Percentiles rank a stretch among this genome's conserved stretches.
phyloP scores from a whole-genome alignment of 2,797 vertebrate genomes.

The Sus cebifrons region DNA sequence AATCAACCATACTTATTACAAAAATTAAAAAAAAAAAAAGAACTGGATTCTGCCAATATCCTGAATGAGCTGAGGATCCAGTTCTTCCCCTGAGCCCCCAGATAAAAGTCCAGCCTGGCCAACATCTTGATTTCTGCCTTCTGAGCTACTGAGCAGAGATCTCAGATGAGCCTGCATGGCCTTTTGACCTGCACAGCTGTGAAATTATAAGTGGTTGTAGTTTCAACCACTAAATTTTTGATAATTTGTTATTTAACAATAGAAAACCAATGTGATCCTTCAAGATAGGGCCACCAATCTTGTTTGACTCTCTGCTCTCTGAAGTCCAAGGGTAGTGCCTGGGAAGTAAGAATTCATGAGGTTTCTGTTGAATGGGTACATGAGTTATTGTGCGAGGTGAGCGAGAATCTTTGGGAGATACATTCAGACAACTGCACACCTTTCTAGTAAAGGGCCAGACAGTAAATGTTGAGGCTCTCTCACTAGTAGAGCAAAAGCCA shows the following conservation, averaged over 20 bases:
- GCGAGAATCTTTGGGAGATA: not conserved
- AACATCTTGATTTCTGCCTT: not conserved
- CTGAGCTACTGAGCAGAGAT: not conserved
- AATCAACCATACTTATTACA: no score
- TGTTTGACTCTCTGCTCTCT: not conserved
- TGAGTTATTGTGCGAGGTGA: not conserved
- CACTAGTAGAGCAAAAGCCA: not conserved
- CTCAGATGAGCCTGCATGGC: not conserved
- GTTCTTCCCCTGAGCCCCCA: not conserved
- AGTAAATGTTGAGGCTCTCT: not conserved
- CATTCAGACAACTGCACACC: not conserved
- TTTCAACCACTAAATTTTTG: not conserved
- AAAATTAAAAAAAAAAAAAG: no score
- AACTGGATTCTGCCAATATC: not conserved
- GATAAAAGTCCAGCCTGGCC: not conserved
- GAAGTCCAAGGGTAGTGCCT: not conserved
- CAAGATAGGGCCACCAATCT: not conserved
- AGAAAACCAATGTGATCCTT: not conserved
- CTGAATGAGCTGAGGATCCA: not conserved
- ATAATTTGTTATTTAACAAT: not conserved
- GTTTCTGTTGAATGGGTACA: slow-evolving; percentile 2
- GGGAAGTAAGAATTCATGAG: not conserved
- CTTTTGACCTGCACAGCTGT: not conserved
- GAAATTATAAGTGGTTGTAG: not conserved
- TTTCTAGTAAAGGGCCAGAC: not conserved